Conservation (phyloP, 2,888 invertebrate genomes). For the Drosophila testacea region DNA sequence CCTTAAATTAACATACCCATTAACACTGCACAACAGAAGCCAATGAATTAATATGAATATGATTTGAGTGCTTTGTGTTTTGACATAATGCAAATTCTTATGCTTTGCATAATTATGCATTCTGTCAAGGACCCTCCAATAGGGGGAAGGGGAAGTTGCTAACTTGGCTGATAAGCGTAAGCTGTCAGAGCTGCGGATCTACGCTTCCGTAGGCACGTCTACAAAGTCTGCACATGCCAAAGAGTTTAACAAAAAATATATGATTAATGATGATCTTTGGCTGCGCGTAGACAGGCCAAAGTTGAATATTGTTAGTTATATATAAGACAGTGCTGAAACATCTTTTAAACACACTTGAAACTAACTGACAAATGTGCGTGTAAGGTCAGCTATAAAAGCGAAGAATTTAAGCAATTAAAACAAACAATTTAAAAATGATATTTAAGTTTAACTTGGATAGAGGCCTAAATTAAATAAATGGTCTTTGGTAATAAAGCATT, state of each 20-base stretch:
- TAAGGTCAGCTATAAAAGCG: constrained; percentile 42
- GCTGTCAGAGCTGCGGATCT: constrained; percentile 21
- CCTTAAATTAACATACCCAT: constrained; percentile 43
- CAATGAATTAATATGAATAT: constrained; percentile 14
- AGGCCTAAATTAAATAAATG: constrained; percentile 8
- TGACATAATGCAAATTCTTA: constrained; percentile 50
- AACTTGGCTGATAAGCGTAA: constrained; percentile 8
- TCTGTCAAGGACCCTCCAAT: constrained; percentile 38
- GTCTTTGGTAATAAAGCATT: constrained; percentile 1
- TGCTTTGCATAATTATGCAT: constrained; percentile 49
- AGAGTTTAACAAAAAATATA: not conserved
- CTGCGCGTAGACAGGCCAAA: constrained; percentile 6
- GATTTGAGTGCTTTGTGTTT: not conserved
- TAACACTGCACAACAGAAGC: constrained; percentile 33
- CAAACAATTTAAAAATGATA: not conserved
- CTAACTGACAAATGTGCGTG: constrained; percentile 36
- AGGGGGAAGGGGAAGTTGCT: constrained; percentile 16
- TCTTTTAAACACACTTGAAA: constrained; percentile 29
- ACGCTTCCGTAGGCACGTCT: constrained; percentile 54
- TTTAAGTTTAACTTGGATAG: not conserved
- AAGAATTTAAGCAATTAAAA: constrained; percentile 19
- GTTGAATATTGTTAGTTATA: constrained; percentile 1
- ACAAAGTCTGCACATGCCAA: constrained; percentile 24
- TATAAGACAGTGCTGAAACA: constrained; percentile 21
- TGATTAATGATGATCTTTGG: constrained; percentile 46